Evolutionary conservation across 2,888 invertebrate genomes (phyloP), one percentile per base, ranked within the genome.

Genomic region (Antheraea yamamai): DNA sequence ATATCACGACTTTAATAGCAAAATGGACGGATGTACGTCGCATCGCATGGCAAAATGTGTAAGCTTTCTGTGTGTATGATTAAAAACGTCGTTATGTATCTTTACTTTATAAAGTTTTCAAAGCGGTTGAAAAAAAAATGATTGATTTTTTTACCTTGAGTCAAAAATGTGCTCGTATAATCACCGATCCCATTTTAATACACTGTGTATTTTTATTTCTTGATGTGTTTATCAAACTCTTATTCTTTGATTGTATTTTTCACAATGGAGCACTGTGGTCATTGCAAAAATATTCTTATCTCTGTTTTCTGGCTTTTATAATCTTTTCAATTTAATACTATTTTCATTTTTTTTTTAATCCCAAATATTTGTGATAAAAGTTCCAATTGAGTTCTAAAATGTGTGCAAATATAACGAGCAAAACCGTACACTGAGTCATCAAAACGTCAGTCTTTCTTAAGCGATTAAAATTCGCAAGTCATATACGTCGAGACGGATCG

Each of bases 41-140:
- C 87, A 86, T 85, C 82, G 87, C 87, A 86, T 85, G 87, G 80
- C 76, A 47, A 47, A 66, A 76, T 81, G 77, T 81, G 75, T 76
- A 75, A 70, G 87, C 86, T 87, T 87, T 87, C 76, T 78, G 81
- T 87, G 84, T 85, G 81, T 66, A 66, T 16, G 8, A 66, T 30
- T 66, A 66, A 66, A 3, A 23, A 26, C 12, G 0, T 64, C 16
- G 6, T 61, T 55, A 20, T 55, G 16, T 55, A 4, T 55, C 20
- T 10, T 61, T 61, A 23, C 58, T 26, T 66, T 30, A 30, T 16
- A 30, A 16, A 26, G 14, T 16, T 23, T 64, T 64, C 12, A 64
- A 14, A 26, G 26, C 8, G 64, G 3, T 26, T 26, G 12, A 18
- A 14, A 30, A 30, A n/a, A 64, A 12, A 64, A 4, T 26, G 2